Conservation (phyloP, 2,113 vertebrate species). For the Chaetodon trifascialis region DNA sequence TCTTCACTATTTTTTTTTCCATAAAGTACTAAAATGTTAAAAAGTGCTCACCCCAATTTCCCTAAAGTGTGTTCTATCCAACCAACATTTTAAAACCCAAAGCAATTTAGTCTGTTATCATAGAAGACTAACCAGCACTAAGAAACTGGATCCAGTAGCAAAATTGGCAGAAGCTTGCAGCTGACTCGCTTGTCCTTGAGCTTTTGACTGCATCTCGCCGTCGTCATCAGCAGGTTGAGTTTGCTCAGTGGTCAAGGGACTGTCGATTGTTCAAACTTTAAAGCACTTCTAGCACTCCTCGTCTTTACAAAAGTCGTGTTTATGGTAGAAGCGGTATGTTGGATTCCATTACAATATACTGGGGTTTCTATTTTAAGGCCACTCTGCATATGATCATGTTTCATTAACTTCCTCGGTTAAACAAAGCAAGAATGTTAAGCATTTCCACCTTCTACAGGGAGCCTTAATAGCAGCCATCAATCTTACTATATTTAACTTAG, state of each 20-base stretch:
- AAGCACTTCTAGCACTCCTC: no score
- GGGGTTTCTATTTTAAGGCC: neutral
- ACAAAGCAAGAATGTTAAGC: constrained; percentile 10
- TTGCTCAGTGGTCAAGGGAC: no score
- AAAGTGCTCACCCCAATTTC: neutral
- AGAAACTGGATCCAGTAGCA: no score
- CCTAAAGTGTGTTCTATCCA: no score
- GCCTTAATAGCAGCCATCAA: constrained; percentile 72
- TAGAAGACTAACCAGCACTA: neutral
- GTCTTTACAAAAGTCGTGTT: no score
- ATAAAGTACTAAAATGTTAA: neutral
- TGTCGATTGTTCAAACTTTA: no score
- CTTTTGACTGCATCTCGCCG: no score
- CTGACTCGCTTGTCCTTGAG: no score
- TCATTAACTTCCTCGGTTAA: constrained; percentile 17
- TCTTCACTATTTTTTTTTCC: neutral
- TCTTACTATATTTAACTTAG: constrained; percentile 75
- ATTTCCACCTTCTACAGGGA: constrained; percentile 35
- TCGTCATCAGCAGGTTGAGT: no score
- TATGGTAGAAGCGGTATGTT: no score
- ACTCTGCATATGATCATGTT: neutral
- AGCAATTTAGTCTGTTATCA: neutral
- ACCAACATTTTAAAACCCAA: no score
- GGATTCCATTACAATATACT: neutral
- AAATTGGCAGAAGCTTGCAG: no score